Evolutionary conservation across 2,113 vertebrate genomes (phyloP).

Genomic region (Acinonyx jubatus): DNA sequence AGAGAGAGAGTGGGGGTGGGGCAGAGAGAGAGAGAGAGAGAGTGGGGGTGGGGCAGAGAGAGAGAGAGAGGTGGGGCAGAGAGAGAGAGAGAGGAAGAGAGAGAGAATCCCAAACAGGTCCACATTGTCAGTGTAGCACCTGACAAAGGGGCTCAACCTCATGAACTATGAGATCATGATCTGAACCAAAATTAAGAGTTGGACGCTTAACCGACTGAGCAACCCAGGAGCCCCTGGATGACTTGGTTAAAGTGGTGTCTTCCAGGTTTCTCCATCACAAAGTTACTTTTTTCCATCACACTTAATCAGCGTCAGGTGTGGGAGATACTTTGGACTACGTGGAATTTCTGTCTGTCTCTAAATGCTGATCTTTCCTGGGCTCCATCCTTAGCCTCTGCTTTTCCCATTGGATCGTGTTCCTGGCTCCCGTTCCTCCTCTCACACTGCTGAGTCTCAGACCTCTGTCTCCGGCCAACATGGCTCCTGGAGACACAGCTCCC

Average conservation of each 20-base stretch:
- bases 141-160: no score
- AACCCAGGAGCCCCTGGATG: no score
- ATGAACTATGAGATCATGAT: no score
- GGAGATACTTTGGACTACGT: background rate
- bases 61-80: no score
- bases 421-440: background rate
- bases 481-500: background rate
- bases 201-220: no score
- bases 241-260: background rate
- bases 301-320: background rate
- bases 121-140: no score
- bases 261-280: background rate
- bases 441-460: background rate
- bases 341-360: background rate
- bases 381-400: background rate
- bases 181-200: no score
- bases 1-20: no score
- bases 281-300: background rate
- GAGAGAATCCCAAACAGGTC: no score
- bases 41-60: no score
- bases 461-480: background rate
- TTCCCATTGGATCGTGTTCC: rapidly evolving
- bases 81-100: no score
- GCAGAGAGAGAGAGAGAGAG: no score
- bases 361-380: background rate